A percentile compares a stretch with the other conserved stretches of the same genome.
phyloP scores from a whole-genome alignment of 2,113 vertebrate genomes.

The Rhipidura dahli region DNA sequence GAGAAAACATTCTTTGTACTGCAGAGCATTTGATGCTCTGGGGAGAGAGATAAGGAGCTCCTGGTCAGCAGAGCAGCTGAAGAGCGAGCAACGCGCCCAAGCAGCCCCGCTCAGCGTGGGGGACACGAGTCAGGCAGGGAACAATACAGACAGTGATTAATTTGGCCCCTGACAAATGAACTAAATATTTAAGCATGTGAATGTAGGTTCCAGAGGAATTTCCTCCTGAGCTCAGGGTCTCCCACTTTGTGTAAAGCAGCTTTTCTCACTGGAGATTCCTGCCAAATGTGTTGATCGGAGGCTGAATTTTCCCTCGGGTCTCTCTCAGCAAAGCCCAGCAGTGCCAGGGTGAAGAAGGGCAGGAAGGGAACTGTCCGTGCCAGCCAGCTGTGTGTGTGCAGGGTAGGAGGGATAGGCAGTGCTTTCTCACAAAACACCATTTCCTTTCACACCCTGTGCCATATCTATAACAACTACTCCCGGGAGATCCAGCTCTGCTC shows the following conservation, averaged over 20 bases:
- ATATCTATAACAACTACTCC: background rate
- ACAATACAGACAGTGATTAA: background rate
- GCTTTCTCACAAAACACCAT: background rate
- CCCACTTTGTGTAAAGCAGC: fast-evolving
- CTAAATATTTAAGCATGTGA: background rate
- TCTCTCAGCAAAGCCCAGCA: background rate
- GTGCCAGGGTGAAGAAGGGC: background rate
- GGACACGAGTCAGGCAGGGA: background rate
- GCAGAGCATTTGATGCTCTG: background rate
- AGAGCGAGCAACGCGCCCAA: fast-evolving
- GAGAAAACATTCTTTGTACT: background rate
- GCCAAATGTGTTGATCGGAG: background rate
- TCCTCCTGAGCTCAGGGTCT: background rate
- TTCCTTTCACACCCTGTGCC: background rate
- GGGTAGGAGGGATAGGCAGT: background rate
- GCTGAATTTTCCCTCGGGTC: background rate
- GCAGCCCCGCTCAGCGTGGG: background rate
- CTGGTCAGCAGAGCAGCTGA: background rate
- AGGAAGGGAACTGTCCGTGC: background rate
- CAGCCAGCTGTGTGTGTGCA: background rate
- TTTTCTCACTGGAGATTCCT: background rate
- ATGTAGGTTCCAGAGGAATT: background rate
- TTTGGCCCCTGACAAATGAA: background rate
- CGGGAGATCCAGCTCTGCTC: background rate
- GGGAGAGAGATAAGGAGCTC: background rate